Evolutionary conservation across 2,888 invertebrate genomes (phyloP), one percentile per base, ranked within the genome.

Genomic region (Lepidocyrtoides sp.): DNA sequence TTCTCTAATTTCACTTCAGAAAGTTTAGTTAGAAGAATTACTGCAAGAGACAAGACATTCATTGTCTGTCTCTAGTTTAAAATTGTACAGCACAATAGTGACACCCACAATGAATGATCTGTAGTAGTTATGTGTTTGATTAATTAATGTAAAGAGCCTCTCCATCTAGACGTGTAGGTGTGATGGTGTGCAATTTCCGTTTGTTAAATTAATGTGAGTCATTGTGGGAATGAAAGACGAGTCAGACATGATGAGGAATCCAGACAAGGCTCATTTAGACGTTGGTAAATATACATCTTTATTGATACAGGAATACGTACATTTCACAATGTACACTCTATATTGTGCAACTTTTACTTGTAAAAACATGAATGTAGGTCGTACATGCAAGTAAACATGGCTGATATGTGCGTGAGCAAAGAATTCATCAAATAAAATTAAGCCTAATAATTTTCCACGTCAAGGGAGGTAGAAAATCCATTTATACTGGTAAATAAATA

Each of bases 61-160:
- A n/a, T n/a, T n/a, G 8, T 10, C 26, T 17, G 32, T 81, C 36
- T 8, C 10, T 81, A 20, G 20, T 81, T 51, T 29, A 26, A 75
- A 72, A 57, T 41, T 57, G 17, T 75, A 60, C 48, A 36, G 48
- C 60, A 57, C 66, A 60, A 14, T 26, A 57, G 36, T 26, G 48
- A 10, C 57, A 75, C 32, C 81, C 69, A 41, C 51, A 75, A 7
- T n/a, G 32, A 60, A 44, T 75, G 75, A 60, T 75, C 63, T 82
- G 72, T 83, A 60, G 44, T 44, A 41, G n/a, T 60, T 83, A 60
- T 89, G 48, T 41, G 82, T 89, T n/a, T n/a, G 83, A 89, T 89
- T 89, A 89, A 89, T 89, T 89, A 83, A 88, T 88, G 88, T 88
- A 82, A 89, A 89, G 72, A 75, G 81, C 36, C 51, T 89, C 88